Base-by-base conservation (phyloP, 2,888 invertebrate species). In the Lypha dubia region DNA sequence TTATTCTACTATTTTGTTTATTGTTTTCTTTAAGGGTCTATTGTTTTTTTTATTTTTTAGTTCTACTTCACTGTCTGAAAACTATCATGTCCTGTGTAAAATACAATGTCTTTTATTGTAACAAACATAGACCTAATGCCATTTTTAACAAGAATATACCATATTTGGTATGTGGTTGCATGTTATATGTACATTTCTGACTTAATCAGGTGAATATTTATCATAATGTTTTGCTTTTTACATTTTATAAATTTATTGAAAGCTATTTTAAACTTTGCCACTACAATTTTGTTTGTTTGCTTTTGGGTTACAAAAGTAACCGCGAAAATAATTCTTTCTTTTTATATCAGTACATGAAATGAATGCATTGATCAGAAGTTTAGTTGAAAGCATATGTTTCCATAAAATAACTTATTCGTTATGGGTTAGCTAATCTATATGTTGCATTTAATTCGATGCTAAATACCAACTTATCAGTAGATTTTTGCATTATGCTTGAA, bases 151-250 rank as follows among this genome's bases (percentile, higher is more conserved):
- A 6, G 15, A 58, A 13, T 15, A 0, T 32, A 3, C 60, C 60
- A 1, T 73, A 73, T 73, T 73, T 49, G 71, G 46, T 28, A 32
- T 44, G 20, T 15, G 13, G 32, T 32, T 73, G 58, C 56, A 58
- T 73, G 71, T 73, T 46, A 13, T 60, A 22, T 35, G 28, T 60
- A n/a, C 46, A 60, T 60, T 71, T 46, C 28, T 35, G 46, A 58
- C 46, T 60, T 60, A 60, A 73, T 73, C 46, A 60, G 71, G 22
- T 46, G 60, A 71, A 71, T 44, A 46, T 58, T 28, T 71, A 44
- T 44, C 24, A 44, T 24, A 17, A 58, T 56, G 70, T 44, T 70
- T 44, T 35, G 8, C 7, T 17, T 65, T 49, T 20, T 67, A 8
- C 7, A 28, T 65, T 49, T 20, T 67, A 35, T 13, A 67, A 32